These are phyloP conservation scores for Tethya wilhelma DNA, from an alignment of 37 sponge, comb jelly and placozoan species.

Conservation along the genomic window DNA sequence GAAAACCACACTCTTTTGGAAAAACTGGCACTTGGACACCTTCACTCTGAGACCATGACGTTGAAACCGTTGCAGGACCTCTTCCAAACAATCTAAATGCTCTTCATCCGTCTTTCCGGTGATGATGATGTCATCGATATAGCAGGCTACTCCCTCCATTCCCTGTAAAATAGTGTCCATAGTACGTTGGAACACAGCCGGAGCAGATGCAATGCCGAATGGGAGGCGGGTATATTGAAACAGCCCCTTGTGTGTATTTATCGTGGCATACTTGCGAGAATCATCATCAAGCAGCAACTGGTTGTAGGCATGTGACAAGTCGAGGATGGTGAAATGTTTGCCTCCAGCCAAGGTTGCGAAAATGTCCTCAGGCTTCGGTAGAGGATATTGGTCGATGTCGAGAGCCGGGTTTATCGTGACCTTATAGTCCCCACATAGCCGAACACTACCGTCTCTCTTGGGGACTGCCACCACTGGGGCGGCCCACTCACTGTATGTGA, in stretches of 20 bases:
- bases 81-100: constrained; percentile 13
- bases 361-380: constrained; percentile 29
- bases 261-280: constrained; percentile 10
- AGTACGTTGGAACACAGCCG: constrained; percentile 3
- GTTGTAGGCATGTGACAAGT: too few species aligned
- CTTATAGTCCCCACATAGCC: constrained; percentile 53
- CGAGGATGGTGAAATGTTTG: constrained; percentile 23
- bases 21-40: constrained; percentile 20
- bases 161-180: too few species aligned
- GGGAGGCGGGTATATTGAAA: constrained; percentile 9
- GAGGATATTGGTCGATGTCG: constrained; percentile 27
- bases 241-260: too few species aligned
- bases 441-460: too few species aligned
- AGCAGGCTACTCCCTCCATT: constrained; percentile 11
- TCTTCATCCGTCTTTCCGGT: constrained; percentile 34
- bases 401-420: constrained; percentile 17
- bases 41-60: background rate
- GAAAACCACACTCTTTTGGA: constrained; percentile 28
- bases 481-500: constrained; percentile 38
- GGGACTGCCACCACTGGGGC: constrained; percentile 43
- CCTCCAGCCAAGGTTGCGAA: constrained; percentile 40
- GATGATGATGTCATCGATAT: constrained; percentile 44
- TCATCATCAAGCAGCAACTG: constrained; percentile 26
- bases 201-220: constrained; percentile 5
- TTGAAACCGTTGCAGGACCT: too few species aligned